Evolutionary conservation across 2,888 invertebrate genomes (phyloP), one percentile per base, ranked within the genome.

Genomic region (Ornithoptera priamus): DNA sequence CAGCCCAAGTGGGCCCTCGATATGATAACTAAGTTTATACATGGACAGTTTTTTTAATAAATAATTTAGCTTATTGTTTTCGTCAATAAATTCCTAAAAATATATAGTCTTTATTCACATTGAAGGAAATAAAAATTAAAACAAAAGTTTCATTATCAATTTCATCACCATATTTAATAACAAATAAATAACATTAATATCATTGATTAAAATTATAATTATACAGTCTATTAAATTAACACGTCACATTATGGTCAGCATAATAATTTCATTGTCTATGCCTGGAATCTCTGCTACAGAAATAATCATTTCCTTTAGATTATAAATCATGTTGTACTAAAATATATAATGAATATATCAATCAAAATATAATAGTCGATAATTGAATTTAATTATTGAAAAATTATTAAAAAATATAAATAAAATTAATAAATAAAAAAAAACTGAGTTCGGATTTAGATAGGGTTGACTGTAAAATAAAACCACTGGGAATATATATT

Each of bases 1-100:
- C 93, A 95, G 75, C 94, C 95, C 0, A 87, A 91, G 72, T 93
- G 93, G 90, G 93, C 94, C 0, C 86, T 91, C 4, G 92, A 94
- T 77, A 82, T 95, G 78, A 93, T 95, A 56, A 90, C 86, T 61
- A 87, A 87, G 73, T 95, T 95, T 81, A 85, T 93, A 56, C 77
- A 77, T 17, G 83, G 86, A 67, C 85, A 86, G 71, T 74, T 87
- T 20, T 75, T 70, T 17, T 50, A 50, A 50, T 17, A 15, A 50
- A 50, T 50, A 50, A 50, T 50, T 15, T 50, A 50, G 30, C 18
- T 3, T 2, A 50, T 50, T 50, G 18, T 15, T 50, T 50, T 15
- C 50, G 50, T 18, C 15, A 17, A 50, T 17, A 50, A 17, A 18
- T 50, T 50, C 15, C 50, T 50, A 10, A 39, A 22, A 39, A 39